Evolutionary conservation across 2,113 vertebrate species (phyloP).

Genomic region (Prietella phreatophila): DNA sequence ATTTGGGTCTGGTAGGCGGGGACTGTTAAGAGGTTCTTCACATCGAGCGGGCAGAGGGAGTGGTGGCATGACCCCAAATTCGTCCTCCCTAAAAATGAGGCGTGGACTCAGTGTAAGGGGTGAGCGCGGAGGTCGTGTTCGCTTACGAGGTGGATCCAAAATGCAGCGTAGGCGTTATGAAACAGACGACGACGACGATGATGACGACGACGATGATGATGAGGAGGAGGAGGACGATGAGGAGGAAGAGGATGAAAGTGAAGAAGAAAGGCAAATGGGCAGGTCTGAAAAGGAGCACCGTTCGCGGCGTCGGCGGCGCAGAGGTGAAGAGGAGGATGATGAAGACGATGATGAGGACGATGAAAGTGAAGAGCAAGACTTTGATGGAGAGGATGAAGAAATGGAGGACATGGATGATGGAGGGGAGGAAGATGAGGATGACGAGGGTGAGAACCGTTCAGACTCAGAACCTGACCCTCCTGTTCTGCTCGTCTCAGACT

Average conservation of each 20-base stretch:
- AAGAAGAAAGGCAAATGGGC: constrained; percentile 53
- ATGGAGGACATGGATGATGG: constrained; percentile 66
- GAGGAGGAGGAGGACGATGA: constrained; percentile 53
- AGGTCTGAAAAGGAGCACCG: constrained; percentile 39
- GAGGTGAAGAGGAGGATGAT: constrained; percentile 76
- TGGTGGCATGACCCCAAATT: constrained; percentile 36
- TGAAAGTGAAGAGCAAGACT: constrained; percentile 80
- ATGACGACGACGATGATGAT: constrained; percentile 60
- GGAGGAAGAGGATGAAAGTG: constrained; percentile 62
- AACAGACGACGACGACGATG: constrained; percentile 67
- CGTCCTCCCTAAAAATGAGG: constrained; percentile 62
- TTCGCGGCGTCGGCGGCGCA: constrained; percentile 48
- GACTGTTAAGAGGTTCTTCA: constrained; percentile 65
- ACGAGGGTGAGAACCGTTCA: constrained; percentile 65
- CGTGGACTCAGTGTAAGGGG: constrained; percentile 60
- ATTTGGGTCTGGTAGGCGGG: constrained; percentile 62
- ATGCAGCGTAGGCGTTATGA: constrained; percentile 71
- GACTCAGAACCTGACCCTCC: constrained; percentile 76
- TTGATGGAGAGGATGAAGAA: constrained; percentile 63
- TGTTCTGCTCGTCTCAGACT: constrained; percentile 73
- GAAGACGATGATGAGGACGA: constrained; percentile 87
- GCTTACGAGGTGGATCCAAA: constrained; percentile 70
- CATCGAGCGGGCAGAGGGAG: constrained; percentile 62
- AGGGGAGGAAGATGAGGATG: constrained; percentile 57
- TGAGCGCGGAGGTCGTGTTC: constrained; percentile 65